These are phyloP conservation scores for Ophion costatus DNA, from an alignment of 2,888 invertebrate genomes.

Conservation along the genomic window DNA sequence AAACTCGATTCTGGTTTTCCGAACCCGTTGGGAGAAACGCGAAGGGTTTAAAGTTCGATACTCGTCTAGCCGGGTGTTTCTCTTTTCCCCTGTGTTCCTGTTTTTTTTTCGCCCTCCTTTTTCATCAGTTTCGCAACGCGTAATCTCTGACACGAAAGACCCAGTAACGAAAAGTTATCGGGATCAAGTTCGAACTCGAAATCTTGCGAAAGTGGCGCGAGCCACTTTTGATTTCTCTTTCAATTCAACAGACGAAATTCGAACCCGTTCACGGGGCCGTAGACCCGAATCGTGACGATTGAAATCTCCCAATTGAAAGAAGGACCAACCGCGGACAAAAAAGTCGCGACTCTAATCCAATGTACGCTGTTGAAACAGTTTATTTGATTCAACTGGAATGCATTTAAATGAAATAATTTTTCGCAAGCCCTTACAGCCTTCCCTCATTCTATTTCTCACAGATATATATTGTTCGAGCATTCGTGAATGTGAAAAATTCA, in stretches of 20 bases:
- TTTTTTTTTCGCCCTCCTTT: constrained; percentile 13
- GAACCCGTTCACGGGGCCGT: neutral
- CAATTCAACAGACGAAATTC: neutral
- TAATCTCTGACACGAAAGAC: constrained; percentile 49
- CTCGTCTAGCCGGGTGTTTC: constrained; percentile 11
- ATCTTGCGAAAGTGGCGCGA: constrained; percentile 34
- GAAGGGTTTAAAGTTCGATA: constrained; percentile 57
- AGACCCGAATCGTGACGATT: neutral
- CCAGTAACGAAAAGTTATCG: constrained; percentile 38
- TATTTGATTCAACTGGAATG: neutral
- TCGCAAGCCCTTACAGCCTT: too few relatives aligned
- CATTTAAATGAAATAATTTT: neutral
- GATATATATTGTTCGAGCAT: too few relatives aligned
- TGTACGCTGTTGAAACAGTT: neutral
- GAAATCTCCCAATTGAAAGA: neutral
- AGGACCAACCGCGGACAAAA: neutral
- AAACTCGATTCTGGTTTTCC: constrained; percentile 74
- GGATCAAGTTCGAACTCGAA: constrained; percentile 38
- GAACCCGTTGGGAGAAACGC: constrained; percentile 67
- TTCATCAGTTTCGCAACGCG: constrained; percentile 8
- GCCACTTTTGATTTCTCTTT: constrained; percentile 18
- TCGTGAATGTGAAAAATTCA: too few relatives aligned
- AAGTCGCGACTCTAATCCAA: neutral
- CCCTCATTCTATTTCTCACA: too few relatives aligned
- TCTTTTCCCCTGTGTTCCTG: constrained; percentile 20